Evolutionary conservation across 2,888 invertebrate species (phyloP), one percentile per base, ranked within the genome.

Genomic region (Globia sparganii): DNA sequence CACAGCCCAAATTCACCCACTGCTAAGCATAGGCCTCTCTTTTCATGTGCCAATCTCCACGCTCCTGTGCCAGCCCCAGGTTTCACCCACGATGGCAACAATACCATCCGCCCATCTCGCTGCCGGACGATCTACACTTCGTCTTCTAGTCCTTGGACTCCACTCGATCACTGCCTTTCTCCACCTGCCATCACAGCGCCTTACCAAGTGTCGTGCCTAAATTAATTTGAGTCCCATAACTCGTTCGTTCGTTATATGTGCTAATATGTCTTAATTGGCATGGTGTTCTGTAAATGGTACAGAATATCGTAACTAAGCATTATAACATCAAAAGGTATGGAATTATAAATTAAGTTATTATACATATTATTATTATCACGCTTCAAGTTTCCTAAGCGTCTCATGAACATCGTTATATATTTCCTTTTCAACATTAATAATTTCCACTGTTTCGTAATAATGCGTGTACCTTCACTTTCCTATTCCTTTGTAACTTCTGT

Each of bases 401-500:
- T 31, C 40, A 71, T 1, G 49, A 56, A 62, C 80, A 56, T 5
- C 0, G 0, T 58, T 61, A 56, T 13, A 62, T 37, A 46, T 53
- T 67, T 43, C 31, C 40, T 31, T 25, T 49, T 34, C 37, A 34
- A n/a, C 46, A 64, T 58, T 72, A 67, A 58, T 59, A 53, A 37
- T 53, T 66, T 43, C 5, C 6, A 25, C 40, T 15, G 46, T 40
- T 70, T 66, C n/a, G 8, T 64, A 64, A 68, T 74, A 71, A 64
- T 59, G 37, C 56, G 68, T 71, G 21, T 67, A 46, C 46, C 46
- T 68, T 78, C 40, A 72, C 56, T 79, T 43, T 31, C n/a, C 13
- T 72, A 61, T 76, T 81, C 34, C 40, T 68, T 76, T 64, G 46
- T 68, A 75, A 64, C 46, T 68, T 78, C 43, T 71, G 64, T 77